Conservation (phyloP, 2,797 vertebrate genomes). For the Acanthornis magna region DNA sequence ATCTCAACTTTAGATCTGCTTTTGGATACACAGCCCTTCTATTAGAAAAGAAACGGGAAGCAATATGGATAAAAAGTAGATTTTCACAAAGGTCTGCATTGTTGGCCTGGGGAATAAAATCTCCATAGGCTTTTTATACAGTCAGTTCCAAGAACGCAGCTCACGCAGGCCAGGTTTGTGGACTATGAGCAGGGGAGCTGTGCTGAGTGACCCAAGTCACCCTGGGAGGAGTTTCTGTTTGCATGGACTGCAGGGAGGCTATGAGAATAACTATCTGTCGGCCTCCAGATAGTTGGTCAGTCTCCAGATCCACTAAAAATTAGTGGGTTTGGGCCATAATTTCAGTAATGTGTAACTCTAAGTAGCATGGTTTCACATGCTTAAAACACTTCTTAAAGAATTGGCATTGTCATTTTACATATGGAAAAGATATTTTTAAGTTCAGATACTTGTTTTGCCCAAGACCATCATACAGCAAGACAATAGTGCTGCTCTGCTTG, state of each 20-base stretch:
- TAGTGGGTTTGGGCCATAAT: background rate
- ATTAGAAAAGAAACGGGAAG: background rate
- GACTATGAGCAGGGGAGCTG: background rate
- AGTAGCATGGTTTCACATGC: background rate
- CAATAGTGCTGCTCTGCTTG: background rate
- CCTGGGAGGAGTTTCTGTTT: background rate
- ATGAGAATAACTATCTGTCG: background rate
- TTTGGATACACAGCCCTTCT: fast-evolving
- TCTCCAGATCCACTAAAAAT: background rate
- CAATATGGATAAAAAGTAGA: background rate
- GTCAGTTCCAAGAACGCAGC: fast-evolving
- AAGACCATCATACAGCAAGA: background rate
- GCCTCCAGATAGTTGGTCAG: background rate
- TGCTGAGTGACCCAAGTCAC: fast-evolving
- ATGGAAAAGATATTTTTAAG: background rate
- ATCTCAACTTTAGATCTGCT: background rate
- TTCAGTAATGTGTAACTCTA: background rate
- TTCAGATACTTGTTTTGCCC: background rate
- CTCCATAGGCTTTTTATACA: background rate
- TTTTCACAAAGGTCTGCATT: background rate
- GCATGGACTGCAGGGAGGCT: background rate
- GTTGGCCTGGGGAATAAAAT: background rate
- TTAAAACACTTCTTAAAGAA: background rate
- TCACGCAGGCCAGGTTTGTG: background rate
- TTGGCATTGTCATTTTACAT: background rate